Evolutionary conservation across 2,888 invertebrate species (phyloP), one percentile per base, ranked within the genome.

Genomic region (Drosophila suboccidentalis): DNA sequence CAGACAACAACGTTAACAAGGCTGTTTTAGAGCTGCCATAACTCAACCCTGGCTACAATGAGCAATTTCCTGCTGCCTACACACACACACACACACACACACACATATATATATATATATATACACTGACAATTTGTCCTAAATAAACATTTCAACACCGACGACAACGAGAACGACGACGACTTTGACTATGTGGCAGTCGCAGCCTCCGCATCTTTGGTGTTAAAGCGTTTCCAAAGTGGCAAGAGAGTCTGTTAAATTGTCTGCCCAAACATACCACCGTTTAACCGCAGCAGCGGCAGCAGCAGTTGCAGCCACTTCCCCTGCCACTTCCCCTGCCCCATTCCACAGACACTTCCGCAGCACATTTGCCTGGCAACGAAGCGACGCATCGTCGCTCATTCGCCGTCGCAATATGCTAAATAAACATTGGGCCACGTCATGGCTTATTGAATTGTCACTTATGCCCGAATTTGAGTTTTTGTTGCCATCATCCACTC

Each of bases 381-480:
- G 64, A 78, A 82, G 87, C 85, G 73, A 72, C 66, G 79, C 76
- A 81, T 85, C 80, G 84, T 85, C 80, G 78, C 82, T 81, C 87
- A 86, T 86, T 86, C 86, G 88, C 88, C 80, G 87, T 80, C 87
- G 82, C 90, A 83, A 87, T 90, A 89, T 88, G 89, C 88, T 91
- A 91, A 91, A 87, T 90, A 91, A 91, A 91, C 90, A 91, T 87
- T 89, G 82, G 85, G 82, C 84, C 86, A 86, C 87, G 90, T 87
- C 89, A 90, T 91, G 91, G 91, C 91, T 91, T 91, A 91, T 91
- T 91, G 91, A 91, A 91, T 91, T 91, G 91, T 91, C 91, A 91
- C 90, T 90, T 87, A 91, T 82, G 85, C 85, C 85, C 85, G 85
- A 88, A 87, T 85, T 82, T 72, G 73, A 86, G 86, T 84, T 83